Conservation (phyloP, 2,888 invertebrate species). For the Yponomeuta malinellus region DNA sequence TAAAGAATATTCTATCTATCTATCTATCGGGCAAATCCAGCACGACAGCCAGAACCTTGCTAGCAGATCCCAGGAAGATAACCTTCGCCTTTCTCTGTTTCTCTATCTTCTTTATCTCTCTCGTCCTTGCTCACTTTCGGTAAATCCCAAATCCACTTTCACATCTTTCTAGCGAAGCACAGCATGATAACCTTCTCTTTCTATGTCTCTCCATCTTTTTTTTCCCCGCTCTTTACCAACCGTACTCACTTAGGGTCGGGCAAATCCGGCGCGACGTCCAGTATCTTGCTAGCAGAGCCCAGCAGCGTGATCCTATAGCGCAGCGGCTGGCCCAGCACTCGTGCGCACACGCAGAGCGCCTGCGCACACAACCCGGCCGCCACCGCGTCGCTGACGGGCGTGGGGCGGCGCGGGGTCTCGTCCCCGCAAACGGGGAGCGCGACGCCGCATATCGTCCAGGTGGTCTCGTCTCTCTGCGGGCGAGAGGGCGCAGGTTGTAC, state of each 20-base stretch:
- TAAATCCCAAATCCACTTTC: too few relatives aligned
- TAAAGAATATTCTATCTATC: conserved; percentile 24
- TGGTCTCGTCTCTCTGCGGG: conserved; percentile 40
- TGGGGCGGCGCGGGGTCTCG: conserved; percentile 24
- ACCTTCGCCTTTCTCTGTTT: too few relatives aligned
- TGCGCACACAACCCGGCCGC: conserved; percentile 93
- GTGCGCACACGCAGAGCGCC: conserved; percentile 86
- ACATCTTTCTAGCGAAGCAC: too few relatives aligned
- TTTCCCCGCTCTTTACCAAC: background rate
- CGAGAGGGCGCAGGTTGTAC: background rate
- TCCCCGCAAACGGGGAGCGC: conserved; percentile 56
- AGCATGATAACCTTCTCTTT: conserved; percentile 50
- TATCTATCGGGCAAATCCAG: conserved; percentile 37
- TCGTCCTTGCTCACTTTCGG: too few relatives aligned
- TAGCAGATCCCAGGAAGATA: too few relatives aligned
- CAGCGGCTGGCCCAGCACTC: conserved; percentile 88
- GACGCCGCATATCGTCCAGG: conserved; percentile 52
- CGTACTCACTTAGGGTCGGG: conserved; percentile 60
- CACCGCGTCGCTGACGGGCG: conserved; percentile 49
- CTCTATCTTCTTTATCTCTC: too few relatives aligned
- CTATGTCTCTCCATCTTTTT: too few relatives aligned
- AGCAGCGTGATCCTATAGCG: conserved; percentile 88
- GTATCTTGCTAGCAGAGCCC: conserved; percentile 88
- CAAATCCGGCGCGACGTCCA: conserved; percentile 80
- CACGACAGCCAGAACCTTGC: too few relatives aligned